Evolutionary conservation across 2,888 invertebrate species (phyloP).

Genomic region (Anorthoa munda): DNA sequence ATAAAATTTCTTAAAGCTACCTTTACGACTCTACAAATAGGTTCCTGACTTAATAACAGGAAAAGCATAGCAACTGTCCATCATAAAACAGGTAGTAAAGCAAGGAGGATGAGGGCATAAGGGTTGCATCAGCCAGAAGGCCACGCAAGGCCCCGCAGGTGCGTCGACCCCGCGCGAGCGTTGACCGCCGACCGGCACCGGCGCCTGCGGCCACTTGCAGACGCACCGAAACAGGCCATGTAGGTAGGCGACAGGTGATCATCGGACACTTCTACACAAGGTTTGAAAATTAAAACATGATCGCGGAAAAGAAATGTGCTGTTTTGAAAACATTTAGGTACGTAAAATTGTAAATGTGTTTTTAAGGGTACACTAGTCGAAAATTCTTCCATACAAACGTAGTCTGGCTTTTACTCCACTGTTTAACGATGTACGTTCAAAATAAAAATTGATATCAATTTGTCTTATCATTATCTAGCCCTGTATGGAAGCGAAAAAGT

Average conservation of each 20-base stretch:
- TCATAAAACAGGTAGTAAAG: constrained; percentile 20
- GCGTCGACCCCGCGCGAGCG: constrained; percentile 66
- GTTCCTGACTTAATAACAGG: background rate
- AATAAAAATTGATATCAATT: too few relatives aligned
- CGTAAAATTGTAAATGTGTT: too few relatives aligned
- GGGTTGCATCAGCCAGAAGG: constrained; percentile 57
- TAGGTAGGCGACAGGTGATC: constrained; percentile 36
- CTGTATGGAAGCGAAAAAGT: too few relatives aligned
- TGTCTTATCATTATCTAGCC: too few relatives aligned
- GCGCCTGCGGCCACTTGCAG: constrained; percentile 23
- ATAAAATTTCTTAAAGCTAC: background rate
- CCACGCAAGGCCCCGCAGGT: constrained; percentile 61
- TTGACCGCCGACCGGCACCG: constrained; percentile 60
- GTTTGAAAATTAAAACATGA: background rate
- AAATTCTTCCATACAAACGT: too few relatives aligned
- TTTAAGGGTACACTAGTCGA: too few relatives aligned
- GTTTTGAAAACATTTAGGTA: too few relatives aligned
- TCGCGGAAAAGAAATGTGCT: too few relatives aligned
- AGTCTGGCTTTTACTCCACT: too few relatives aligned
- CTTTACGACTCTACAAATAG: background rate
- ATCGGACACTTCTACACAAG: constrained; percentile 1
- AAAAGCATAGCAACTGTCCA: background rate
- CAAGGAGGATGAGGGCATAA: constrained; percentile 15
- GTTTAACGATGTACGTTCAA: too few relatives aligned
- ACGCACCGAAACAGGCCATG: constrained; percentile 33